Evolutionary conservation across 2,113 vertebrate species (phyloP), one percentile per base, ranked within the genome.

Genomic region (Hyla sarda): DNA sequence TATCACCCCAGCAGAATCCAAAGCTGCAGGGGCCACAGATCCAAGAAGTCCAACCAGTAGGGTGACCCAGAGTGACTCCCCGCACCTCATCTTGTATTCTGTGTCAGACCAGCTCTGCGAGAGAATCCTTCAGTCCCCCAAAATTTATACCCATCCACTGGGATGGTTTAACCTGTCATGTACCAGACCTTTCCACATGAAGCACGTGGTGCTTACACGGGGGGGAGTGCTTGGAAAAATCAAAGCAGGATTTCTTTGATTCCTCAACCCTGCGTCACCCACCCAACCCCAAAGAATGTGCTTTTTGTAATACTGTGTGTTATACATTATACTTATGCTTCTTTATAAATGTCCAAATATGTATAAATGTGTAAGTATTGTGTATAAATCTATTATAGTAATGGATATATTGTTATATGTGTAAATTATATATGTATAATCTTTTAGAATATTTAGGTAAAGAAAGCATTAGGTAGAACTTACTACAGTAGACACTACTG

Each of bases 111-210:
- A 21, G 62, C 73, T 82, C 37, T 34, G 84, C 28, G 14, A 25
- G 23, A 77, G 17, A 58, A 82, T 60, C 25, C 58, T 87, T 67
- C 74, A 52, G 74, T 81, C 56, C 88, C 77, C 84, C 65, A 69
- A 86, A 23, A 77, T 89, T 87, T 89, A 89, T 89, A 89, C 85
- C 87, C 82, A 85, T 41, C 65, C 60, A 73, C 72, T 37, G 72
- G 67, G 48, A 65, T 23, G 84, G 12, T 19, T 89, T 89, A 89
- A 89, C 89, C 32, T 84, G 72, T 76, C 23, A 8, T 32, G 67
- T 80, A 25, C 84, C 30, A 54, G 62, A 77, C n/a, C 19, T n/a
- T 86, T 83, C 30, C 76, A 32, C 34, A 30, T 78, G 12, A 67
- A 77, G 65, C 74, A 77, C 81, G 28, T 37, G 60, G 62, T 34